phyloP scores from a whole-genome alignment of 2,888 invertebrate species.

The Lithodes maja region DNA sequence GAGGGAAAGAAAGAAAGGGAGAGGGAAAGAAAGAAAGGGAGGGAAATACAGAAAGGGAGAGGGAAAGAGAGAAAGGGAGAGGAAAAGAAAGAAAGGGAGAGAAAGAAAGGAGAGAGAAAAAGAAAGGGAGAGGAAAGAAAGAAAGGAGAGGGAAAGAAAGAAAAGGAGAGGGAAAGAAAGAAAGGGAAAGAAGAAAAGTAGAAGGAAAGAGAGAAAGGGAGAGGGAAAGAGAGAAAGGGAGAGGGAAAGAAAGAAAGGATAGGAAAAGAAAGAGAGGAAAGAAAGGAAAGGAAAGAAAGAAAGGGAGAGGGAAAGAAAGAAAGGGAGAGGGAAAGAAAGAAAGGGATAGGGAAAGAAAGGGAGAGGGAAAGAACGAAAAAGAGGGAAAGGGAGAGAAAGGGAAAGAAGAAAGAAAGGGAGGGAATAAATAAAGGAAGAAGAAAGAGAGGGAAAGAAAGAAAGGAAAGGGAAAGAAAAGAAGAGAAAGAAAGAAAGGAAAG shows the following conservation, averaged over 20 bases:
- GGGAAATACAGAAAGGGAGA: neutral
- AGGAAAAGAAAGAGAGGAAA: neutral
- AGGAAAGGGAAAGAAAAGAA: neutral
- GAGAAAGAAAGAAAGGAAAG: neutral
- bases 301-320: neutral
- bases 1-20: neutral
- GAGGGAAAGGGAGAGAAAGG: neutral
- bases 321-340: neutral
- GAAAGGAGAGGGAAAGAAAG: neutral
- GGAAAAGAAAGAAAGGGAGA: neutral
- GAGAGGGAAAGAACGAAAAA: neutral
- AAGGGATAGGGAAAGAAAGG: neutral
- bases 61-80: neutral
- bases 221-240: neutral
- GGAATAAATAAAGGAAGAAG: neutral
- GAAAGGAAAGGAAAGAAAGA: neutral
- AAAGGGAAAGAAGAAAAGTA: neutral
- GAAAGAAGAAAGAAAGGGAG: neutral
- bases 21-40: neutral
- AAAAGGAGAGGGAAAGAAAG: neutral
- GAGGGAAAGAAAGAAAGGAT: neutral
- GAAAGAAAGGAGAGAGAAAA: neutral
- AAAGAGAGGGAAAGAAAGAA: neutral
- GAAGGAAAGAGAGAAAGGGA: neutral
- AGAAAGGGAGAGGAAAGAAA: neutral